Evolutionary conservation across 2,888 invertebrate genomes (phyloP).

Genomic region (Caenorhabditis sp.): DNA sequence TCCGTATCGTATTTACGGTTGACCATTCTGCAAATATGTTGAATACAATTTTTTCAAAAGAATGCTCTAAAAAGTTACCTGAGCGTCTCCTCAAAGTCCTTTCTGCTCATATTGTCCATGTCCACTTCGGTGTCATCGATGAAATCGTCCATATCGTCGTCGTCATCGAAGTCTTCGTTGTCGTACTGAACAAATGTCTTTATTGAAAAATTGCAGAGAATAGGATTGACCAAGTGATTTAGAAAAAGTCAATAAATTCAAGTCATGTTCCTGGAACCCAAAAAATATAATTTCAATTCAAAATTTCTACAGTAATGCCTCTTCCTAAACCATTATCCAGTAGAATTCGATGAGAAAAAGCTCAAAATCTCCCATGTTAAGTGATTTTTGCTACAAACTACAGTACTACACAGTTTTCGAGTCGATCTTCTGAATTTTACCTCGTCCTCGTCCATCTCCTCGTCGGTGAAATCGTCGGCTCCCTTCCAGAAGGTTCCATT

Average conservation of each 20-base stretch:
- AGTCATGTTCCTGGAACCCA: too few species aligned
- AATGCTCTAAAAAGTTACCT: too few species aligned
- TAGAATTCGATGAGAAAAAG: too few species aligned
- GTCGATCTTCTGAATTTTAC: too few species aligned
- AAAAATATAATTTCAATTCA: neutral
- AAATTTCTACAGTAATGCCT: neutral
- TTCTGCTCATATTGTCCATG: conserved; percentile 67
- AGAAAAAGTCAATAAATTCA: neutral
- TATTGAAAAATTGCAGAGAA: neutral
- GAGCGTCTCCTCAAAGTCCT: conserved; percentile 74
- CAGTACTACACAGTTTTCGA: too few species aligned
- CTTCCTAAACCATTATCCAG: too few species aligned
- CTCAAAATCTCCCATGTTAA: too few species aligned
- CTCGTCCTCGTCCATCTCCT: conserved; percentile 55
- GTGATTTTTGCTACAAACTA: too few species aligned
- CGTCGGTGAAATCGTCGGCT: conserved; percentile 43
- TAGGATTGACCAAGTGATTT: too few species aligned
- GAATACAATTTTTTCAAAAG: neutral
- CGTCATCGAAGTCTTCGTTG: conserved; percentile 75
- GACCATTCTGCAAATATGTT: conserved; percentile 60
- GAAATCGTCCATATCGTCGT: conserved; percentile 77
- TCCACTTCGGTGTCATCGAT: conserved; percentile 75
- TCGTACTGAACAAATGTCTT: conserved; percentile 46
- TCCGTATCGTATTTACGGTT: conserved; percentile 75
- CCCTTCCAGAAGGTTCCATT: conserved; percentile 38